Evolutionary conservation across 2,797 vertebrate genomes (phyloP), one percentile per base, ranked within the genome.

Genomic region (Chrysocyon brachyurus): DNA sequence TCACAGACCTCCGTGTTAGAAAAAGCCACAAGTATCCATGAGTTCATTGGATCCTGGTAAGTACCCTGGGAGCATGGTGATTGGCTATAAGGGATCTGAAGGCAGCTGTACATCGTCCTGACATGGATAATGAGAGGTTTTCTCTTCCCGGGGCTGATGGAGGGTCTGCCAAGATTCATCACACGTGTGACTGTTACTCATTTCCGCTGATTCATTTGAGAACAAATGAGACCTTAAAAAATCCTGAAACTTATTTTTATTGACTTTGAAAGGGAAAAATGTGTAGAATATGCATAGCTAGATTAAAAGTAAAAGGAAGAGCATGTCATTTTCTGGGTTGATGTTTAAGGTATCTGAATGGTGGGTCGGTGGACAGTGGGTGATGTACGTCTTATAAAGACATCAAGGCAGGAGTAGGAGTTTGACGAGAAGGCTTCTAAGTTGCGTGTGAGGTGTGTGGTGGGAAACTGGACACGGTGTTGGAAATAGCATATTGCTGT

Each of bases 211-310:
- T 11, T 86, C 66, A 5, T 1, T 28, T n/a, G 56, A 72, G 49
- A 36, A 33, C 31, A 52, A 54, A 28, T 16, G 33, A 81, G 63
- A 63, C 68, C 90, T 16, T 28, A 56, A 36, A 77, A 72, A 21
- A 57, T 64, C 40, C 59, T 8, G 1, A 61, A 49, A 75, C 12
- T 54, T 83, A 81, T 66, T 77, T 90, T 66, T 94, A 56, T 63
- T 88, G 72, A 61, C 77, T 91, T 78, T 79, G 87, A 63, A 90
- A 68, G 83, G 91, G 59, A 70, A 89, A 86, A 11, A 24, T 7
- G 46, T 33, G 17, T 33, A n/a, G 49, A 57, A 24, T 57, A 56
- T 15, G 21, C 46, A 9, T 12, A 5, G 4, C 19, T 61, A 33
- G 86, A 57, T 75, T 64, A 61, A 54, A 94, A 87, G 10, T 19